Evolutionary conservation across 2,888 invertebrate genomes (phyloP), one percentile per base, ranked within the genome.

Genomic region (Troides oblongomaculatus): DNA sequence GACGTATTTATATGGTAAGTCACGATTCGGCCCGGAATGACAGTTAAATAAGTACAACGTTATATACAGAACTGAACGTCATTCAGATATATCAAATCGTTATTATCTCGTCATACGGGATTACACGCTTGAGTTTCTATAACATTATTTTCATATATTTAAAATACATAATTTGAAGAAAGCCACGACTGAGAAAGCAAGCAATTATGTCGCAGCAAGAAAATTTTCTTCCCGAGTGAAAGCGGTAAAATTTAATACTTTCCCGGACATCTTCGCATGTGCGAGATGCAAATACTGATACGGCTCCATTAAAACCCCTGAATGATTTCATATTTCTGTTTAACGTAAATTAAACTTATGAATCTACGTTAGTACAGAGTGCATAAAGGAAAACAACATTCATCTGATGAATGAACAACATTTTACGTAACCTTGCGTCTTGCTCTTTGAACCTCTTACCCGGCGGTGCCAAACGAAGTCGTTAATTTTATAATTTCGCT

Each of bases 201-300:
- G 78, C 78, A 79, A 76, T 74, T 72, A 73, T 73, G 75, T 76
- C 67, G 60, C 56, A 75, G 76, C 73, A 76, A 78, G 77, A 74
- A 75, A 76, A 79, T 78, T 75, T 76, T 77, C 78, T 75, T 77
- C 73, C 73, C 70, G 72, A 77, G 79, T 75, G 79, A 81, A 81
- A 81, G 79, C 75, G 68, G 72, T 72, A 72, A 72, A 77, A 39
- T 64, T 64, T 67, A 58, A 72, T 72, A 75, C 78, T 79, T 79
- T 78, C 77, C 74, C 74, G 74, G 65, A 72, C 76, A 73, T 74
- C 73, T 74, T 72, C 70, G 67, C 69, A 56, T 71, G 73, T 70
- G 56, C 60, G 64, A 67, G 60, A 64, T 67, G 60, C 64, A 65
- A 72, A 69, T 57, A 67, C 57, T 53, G 23, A 46, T 69, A 18